Conservation (phyloP, 2,113 vertebrate genomes). For the Pelecanoides urinatrix region DNA sequence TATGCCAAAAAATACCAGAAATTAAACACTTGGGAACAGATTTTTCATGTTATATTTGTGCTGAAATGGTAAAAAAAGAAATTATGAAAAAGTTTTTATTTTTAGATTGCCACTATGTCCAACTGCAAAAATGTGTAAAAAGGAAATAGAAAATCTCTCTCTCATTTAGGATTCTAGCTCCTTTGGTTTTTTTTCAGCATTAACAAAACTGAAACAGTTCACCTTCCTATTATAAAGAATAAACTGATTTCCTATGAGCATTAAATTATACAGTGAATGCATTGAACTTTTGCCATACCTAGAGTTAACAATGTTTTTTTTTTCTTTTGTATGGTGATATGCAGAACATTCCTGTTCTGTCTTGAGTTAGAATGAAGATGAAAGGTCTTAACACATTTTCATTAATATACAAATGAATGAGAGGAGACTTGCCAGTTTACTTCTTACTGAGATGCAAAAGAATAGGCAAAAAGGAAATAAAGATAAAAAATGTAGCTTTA, state of each 20-base stretch:
- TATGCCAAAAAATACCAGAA: background rate
- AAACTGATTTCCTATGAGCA: background rate
- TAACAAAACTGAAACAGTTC: background rate
- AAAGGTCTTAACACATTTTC: conserved; percentile 15
- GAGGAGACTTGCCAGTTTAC: background rate
- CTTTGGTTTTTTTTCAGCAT: background rate
- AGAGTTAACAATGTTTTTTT: background rate
- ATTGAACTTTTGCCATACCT: conserved; percentile 9
- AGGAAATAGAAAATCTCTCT: background rate
- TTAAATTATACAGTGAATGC: conserved; percentile 17
- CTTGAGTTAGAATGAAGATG: background rate
- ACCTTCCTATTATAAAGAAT: background rate
- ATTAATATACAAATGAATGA: conserved; percentile 2
- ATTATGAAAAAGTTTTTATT: background rate
- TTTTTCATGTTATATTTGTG: background rate
- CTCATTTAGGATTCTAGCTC: background rate
- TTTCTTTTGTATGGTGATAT: background rate
- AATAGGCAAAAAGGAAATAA: background rate
- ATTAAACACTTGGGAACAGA: background rate
- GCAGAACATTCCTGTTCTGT: background rate
- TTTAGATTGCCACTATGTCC: background rate
- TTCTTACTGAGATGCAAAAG: background rate
- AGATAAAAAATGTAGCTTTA: background rate
- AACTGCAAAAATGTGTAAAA: background rate
- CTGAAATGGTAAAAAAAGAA: background rate